These are phyloP conservation scores for Actenoides hombroni DNA, from an alignment of 2,113 vertebrate species.

Conservation along the genomic window DNA sequence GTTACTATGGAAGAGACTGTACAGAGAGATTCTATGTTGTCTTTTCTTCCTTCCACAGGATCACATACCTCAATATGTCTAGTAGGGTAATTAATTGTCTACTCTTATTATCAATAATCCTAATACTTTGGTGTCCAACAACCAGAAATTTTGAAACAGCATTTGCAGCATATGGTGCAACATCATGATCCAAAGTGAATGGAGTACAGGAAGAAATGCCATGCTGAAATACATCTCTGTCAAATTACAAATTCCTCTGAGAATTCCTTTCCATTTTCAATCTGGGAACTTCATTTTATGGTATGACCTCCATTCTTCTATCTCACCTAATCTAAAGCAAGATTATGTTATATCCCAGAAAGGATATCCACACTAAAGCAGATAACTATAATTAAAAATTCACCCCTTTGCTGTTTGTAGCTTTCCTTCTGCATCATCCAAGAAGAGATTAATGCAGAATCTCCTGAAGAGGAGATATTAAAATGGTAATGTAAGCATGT, in stretches of 20 bases:
- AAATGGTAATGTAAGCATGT: neutral
- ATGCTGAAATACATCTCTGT: neutral
- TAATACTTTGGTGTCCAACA: neutral
- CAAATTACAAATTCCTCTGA: neutral
- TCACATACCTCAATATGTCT: neutral
- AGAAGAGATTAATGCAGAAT: neutral
- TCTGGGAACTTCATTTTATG: neutral
- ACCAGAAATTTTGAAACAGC: constrained; percentile 7
- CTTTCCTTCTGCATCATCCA: neutral
- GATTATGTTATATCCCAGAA: neutral
- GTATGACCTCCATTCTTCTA: neutral
- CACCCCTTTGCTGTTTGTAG: neutral
- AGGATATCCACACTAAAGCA: neutral
- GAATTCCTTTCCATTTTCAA: neutral
- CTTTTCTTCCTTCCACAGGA: neutral
- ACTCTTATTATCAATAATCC: neutral
- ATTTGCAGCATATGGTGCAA: neutral
- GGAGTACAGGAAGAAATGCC: neutral
- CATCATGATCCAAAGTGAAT: neutral
- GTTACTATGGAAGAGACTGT: neutral
- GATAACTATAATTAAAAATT: neutral
- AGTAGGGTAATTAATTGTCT: neutral
- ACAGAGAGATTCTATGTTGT: neutral
- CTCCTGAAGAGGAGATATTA: neutral
- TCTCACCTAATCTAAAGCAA: neutral